Percentiles rank a stretch among this genome's conserved stretches.
Conservation (phyloP, 1,140 invertebrate species). For the Trinorchestia longiramus region DNA sequence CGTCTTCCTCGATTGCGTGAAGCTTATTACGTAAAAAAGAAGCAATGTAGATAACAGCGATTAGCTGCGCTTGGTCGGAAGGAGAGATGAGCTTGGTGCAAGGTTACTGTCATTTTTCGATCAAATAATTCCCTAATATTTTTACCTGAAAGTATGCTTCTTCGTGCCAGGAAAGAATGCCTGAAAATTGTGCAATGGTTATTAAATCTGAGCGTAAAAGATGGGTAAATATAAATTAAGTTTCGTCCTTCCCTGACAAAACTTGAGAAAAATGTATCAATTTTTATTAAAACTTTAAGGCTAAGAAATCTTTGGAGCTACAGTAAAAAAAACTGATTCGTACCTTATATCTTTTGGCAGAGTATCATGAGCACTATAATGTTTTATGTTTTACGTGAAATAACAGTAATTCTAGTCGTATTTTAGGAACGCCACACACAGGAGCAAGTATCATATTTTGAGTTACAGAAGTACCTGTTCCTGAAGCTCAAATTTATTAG, state of each 20-base stretch:
- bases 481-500: too few species aligned
- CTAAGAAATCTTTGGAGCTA: too few species aligned
- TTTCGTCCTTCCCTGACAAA: background rate
- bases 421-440: too few species aligned
- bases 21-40: background rate
- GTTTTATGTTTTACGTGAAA: too few species aligned
- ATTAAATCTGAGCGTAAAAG: background rate
- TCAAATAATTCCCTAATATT: background rate
- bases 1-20: background rate
- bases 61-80: background rate
- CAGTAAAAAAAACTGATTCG: too few species aligned
- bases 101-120: background rate
- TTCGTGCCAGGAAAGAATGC: background rate
- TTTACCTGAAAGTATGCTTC: background rate
- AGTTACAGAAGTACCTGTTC: too few species aligned
- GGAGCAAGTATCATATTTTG: too few species aligned
- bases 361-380: too few species aligned
- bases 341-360: too few species aligned
- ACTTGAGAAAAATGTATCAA: too few species aligned
- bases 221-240: background rate
- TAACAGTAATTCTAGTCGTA: too few species aligned
- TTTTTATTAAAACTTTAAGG: too few species aligned
- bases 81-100: background rate
- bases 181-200: background rate
- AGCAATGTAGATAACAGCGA: background rate